These are phyloP conservation scores for Motacilla alba DNA, from an alignment of 2,113 vertebrate genomes.

Conservation along the genomic window DNA sequence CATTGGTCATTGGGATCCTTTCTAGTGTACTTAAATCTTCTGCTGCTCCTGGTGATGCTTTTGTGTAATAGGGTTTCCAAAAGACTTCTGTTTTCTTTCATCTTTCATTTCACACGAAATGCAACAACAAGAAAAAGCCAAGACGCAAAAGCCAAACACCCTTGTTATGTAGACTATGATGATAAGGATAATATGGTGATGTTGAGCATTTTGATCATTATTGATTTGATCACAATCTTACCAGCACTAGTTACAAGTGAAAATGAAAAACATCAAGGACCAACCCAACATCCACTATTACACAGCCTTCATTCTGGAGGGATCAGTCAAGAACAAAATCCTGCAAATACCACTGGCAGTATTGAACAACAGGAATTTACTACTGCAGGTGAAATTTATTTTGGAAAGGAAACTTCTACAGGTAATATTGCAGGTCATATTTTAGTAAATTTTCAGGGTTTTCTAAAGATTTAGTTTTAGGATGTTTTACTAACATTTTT, in stretches of 20 bases:
- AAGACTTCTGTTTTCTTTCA: background rate
- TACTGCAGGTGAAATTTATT: background rate
- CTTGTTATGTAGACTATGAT: background rate
- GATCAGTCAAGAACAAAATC: background rate
- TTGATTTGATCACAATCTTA: slow-evolving; percentile 49
- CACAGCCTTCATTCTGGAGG: background rate
- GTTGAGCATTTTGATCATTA: slow-evolving; percentile 7
- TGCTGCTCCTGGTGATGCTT: background rate
- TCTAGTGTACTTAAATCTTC: background rate
- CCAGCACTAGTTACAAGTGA: slow-evolving; percentile 23
- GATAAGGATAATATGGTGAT: background rate
- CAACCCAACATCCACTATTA: background rate
- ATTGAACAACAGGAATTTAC: background rate
- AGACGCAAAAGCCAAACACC: background rate
- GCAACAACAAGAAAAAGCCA: background rate
- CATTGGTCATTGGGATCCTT: background rate
- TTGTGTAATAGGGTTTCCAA: background rate
- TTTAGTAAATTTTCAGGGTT: background rate
- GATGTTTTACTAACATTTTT: background rate
- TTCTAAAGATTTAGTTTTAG: background rate
- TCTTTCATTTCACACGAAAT: background rate
- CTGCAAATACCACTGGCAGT: background rate
- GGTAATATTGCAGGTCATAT: slow-evolving; percentile 15
- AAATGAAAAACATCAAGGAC: background rate
- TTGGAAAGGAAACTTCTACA: slow-evolving; percentile 20